Conservation (phyloP, 2,113 vertebrate genomes). For the Paramormyrops kingsleyae region DNA sequence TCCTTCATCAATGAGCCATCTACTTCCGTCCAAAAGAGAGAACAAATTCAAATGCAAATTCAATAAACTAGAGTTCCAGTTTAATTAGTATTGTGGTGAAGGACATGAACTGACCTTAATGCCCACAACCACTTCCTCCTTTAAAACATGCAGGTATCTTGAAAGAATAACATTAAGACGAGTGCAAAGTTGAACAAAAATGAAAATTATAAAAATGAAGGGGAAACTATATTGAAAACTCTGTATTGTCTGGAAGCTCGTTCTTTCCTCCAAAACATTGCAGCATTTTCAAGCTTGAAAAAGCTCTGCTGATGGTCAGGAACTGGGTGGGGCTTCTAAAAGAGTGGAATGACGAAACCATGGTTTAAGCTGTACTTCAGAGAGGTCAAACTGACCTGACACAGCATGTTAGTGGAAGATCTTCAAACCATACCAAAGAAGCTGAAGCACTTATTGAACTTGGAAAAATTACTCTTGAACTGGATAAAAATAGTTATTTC, state of each 20-base stretch:
- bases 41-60: neutral
- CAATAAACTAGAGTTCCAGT: neutral
- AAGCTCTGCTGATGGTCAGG: neutral
- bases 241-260: neutral
- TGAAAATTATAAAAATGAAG: neutral
- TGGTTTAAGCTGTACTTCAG: neutral
- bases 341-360: neutral
- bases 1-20: neutral
- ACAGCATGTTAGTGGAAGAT: neutral
- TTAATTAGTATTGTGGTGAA: neutral
- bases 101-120: neutral
- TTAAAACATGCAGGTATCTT: neutral
- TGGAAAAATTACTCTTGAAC: no score
- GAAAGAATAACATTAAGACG: neutral
- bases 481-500: no score
- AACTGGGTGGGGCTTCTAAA: neutral
- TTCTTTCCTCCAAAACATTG: neutral
- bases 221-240: neutral
- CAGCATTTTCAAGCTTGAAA: neutral
- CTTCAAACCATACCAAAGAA: neutral
- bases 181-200: neutral
- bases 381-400: neutral
- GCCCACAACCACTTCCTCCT: neutral
- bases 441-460: no score
- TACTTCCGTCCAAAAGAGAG: neutral